Evolutionary conservation across 2,113 vertebrate species (phyloP).

Genomic region (Trochalopteron elliotii): DNA sequence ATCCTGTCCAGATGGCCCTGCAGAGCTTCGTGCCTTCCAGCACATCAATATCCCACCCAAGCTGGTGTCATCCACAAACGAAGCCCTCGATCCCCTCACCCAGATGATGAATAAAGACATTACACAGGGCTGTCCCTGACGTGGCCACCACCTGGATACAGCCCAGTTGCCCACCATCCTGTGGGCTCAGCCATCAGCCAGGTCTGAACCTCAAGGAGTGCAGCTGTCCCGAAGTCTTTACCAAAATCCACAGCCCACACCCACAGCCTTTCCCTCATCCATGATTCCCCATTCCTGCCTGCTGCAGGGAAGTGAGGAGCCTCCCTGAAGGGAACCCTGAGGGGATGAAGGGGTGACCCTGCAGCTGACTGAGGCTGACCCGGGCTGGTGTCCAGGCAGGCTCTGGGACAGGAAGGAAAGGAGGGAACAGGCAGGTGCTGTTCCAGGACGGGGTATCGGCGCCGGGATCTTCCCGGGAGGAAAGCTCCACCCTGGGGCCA

Average conservation of each 20-base stretch:
- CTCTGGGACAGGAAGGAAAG: neutral
- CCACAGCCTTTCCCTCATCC: neutral
- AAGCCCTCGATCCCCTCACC: rapidly evolving
- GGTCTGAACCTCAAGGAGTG: neutral
- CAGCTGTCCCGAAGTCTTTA: neutral
- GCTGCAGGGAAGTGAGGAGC: neutral
- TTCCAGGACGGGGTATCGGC: neutral
- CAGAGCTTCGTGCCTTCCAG: neutral
- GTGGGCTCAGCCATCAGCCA: neutral
- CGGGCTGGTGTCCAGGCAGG: neutral
- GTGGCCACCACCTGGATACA: neutral
- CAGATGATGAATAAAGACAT: no score
- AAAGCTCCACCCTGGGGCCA: neutral
- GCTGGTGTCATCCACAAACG: neutral
- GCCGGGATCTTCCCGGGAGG: neutral
- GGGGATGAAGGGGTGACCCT: neutral
- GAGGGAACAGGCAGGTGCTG: neutral
- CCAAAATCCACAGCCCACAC: neutral
- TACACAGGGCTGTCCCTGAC: neutral
- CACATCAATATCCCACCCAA: neutral
- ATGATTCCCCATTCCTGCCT: rapidly evolving
- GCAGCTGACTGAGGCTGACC: neutral
- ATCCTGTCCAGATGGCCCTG: neutral
- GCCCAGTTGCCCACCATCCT: neutral
- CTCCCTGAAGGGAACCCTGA: neutral